phyloP scores from a whole-genome alignment of 2,113 vertebrate species.

The Lasiurus borealis region DNA sequence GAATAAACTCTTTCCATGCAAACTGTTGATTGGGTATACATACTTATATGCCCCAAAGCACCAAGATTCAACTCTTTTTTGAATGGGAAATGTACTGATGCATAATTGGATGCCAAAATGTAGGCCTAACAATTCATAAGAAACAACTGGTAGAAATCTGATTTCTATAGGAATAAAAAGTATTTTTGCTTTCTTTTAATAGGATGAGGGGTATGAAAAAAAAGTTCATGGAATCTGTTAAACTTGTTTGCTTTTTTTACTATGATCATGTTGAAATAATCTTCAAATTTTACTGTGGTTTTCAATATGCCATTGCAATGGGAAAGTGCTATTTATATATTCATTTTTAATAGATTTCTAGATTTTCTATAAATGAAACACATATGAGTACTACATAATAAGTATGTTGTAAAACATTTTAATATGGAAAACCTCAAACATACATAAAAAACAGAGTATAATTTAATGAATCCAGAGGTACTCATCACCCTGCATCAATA shows the following conservation, averaged over 20 bases:
- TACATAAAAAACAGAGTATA: not conserved
- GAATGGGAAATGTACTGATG: not conserved
- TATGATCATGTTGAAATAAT: not conserved
- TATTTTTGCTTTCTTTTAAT: not conserved
- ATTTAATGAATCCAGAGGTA: not conserved
- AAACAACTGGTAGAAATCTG: not conserved
- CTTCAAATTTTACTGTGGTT: not conserved
- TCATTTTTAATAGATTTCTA: not conserved
- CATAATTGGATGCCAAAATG: not conserved
- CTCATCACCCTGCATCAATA: not conserved
- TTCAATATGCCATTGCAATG: not conserved
- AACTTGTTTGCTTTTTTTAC: not conserved
- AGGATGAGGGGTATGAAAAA: not conserved
- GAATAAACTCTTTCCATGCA: not conserved
- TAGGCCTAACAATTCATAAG: not conserved
- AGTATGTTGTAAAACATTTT: not conserved
- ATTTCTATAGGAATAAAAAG: not conserved
- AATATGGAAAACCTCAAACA: not conserved
- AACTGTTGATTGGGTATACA: not conserved
- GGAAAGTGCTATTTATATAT: too few species aligned
- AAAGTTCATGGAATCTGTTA: not conserved
- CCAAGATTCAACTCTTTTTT: not conserved
- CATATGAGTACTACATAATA: not conserved
- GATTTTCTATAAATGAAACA: not conserved
- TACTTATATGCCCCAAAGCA: not conserved